Conservation (phyloP, 2,113 vertebrate species). For the Notarius lentiginosus region DNA sequence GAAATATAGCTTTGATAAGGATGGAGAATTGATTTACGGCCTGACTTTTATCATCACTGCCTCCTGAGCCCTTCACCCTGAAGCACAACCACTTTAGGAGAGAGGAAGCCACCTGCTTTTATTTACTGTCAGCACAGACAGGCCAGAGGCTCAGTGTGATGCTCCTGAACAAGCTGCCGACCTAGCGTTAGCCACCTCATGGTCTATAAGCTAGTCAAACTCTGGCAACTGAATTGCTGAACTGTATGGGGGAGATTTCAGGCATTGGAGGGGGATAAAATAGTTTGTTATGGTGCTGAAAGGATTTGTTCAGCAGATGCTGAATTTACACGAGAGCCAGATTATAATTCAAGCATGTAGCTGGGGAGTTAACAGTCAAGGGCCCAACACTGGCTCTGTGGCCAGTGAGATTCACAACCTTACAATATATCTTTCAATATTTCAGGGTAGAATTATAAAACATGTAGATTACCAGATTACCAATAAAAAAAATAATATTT, state of each 20-base stretch:
- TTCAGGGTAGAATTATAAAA: background rate
- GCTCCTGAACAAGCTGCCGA: slow-evolving; percentile 31
- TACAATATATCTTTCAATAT: background rate
- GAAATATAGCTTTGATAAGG: slow-evolving; percentile 75
- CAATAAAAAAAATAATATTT: background rate
- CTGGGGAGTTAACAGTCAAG: background rate
- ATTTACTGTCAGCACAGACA: slow-evolving; percentile 61
- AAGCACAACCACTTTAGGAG: slow-evolving; percentile 62
- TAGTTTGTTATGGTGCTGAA: background rate
- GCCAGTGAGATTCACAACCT: background rate
- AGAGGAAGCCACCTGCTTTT: slow-evolving; percentile 72
- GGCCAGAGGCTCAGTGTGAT: slow-evolving; percentile 26
- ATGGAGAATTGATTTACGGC: slow-evolving; percentile 73
- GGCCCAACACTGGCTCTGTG: background rate
- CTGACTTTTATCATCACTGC: slow-evolving; percentile 70
- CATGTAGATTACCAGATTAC: background rate
- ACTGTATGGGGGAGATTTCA: background rate
- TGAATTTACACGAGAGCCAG: background rate
- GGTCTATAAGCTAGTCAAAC: background rate
- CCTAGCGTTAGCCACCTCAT: slow-evolving; percentile 3
- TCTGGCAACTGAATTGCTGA: background rate
- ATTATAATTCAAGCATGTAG: background rate
- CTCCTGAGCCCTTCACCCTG: slow-evolving; percentile 63
- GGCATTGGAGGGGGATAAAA: background rate
- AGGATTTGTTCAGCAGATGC: background rate